Base-by-base conservation (phyloP, 2,888 invertebrate genomes). In the Melieria omissa region DNA sequence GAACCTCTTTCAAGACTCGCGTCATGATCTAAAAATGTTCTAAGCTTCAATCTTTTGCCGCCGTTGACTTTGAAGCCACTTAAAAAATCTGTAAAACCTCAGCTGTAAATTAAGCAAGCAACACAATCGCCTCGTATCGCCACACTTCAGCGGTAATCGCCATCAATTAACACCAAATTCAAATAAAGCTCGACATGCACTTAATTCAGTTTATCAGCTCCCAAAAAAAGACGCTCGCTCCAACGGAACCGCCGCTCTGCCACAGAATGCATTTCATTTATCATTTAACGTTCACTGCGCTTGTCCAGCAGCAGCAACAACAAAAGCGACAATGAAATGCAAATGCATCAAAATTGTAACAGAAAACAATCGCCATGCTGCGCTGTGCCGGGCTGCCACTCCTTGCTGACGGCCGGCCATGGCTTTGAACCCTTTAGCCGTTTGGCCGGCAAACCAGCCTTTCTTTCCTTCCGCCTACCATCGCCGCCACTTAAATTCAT, bases 101-200 rank as follows among this genome's bases (percentile, higher is more conserved):
- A 29, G 2, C 29, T 29, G 29, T 3, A 29, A 29, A 29, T 29
- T 29, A 29, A 29, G 29, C 29, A 3, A 29, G 29, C 29, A 29
- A 29, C 29, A 29, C 29, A 29, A 67, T 67, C 67, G 52, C 47
- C 44, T 52, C 60, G 49, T 60, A 52, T 14, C 12, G 67, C 67
- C 9, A 42, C 58, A 47, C 44, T 63, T 57, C 69, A 63, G 42
- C 16, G 29, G 41, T 49, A 69, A 69, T 69, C 62, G 62, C 62
- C 63, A 55, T 69, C 69, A 69, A 62, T 69, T 69, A 69, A 69
- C 69, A 69, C 69, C 69, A 69, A 69, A 69, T 62, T 62, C 62
- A 69, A 69, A 63, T 69, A 55, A 69, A 62, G 69, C 62, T 55
- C 55, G 69, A 63, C 69, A 69, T 69, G 62, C 63, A 69, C 54